Conservation (phyloP, 2,888 invertebrate species). For the Melinaea marsaeus region DNA sequence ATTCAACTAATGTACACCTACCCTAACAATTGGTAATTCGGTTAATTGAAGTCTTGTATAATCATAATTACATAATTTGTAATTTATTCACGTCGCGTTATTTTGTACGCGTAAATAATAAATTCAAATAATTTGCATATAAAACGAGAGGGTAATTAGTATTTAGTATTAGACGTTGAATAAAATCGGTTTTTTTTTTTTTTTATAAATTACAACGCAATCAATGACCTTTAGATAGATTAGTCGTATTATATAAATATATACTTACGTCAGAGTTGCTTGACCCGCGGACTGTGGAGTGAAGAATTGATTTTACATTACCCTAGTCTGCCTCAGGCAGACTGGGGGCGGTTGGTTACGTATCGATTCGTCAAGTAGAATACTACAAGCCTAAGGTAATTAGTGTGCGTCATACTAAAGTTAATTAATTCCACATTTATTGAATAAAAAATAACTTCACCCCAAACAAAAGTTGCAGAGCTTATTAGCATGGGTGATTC, state of each 20-base stretch:
- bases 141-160: slow-evolving; percentile 2
- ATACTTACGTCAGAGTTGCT: slow-evolving; percentile 11
- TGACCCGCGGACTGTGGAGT: slow-evolving; percentile 17
- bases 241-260: background rate
- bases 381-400: background rate
- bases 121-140: slow-evolving; percentile 2
- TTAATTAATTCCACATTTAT: too few relatives aligned
- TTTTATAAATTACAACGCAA: background rate
- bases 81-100: background rate
- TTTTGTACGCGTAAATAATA: background rate
- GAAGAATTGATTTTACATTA: slow-evolving; percentile 23
- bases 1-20: too few relatives aligned
- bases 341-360: slow-evolving; percentile 11
- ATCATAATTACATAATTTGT: background rate
- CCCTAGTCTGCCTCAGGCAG: slow-evolving; percentile 15
- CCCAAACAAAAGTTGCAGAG: background rate
- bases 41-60: too few relatives aligned
- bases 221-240: background rate
- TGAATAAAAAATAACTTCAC: background rate
- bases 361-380: slow-evolving; percentile 9
- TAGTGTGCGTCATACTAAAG: background rate
- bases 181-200: background rate
- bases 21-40: too few relatives aligned
- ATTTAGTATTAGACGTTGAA: background rate
- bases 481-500: background rate